Evolutionary conservation across 2,888 invertebrate species (phyloP).

Genomic region (Clitarchus hookeri): DNA sequence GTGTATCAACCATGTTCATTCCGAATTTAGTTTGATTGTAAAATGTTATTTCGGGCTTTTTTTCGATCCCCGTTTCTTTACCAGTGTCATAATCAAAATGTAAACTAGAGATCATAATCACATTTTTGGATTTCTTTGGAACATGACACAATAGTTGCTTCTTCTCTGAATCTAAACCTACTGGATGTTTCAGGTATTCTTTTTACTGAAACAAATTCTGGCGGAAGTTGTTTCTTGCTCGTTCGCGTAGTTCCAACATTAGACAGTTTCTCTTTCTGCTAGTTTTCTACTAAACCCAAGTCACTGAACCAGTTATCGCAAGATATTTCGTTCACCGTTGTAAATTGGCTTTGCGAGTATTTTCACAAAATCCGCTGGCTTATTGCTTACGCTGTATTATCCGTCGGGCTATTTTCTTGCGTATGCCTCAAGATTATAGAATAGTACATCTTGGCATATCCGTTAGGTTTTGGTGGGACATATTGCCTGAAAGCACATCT

Average conservation of each 20-base stretch:
- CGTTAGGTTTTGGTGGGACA: background rate
- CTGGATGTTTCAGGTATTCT: too few species aligned
- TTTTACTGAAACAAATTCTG: background rate
- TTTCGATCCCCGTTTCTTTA: background rate
- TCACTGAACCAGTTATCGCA: background rate
- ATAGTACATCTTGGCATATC: background rate
- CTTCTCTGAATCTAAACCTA: background rate
- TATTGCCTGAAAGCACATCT: background rate
- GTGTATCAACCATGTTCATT: background rate
- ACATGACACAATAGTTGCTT: background rate
- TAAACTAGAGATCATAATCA: background rate
- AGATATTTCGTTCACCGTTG: background rate
- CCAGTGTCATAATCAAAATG: background rate
- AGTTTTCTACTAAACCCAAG: background rate
- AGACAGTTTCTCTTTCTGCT: conserved; percentile 2
- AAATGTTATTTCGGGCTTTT: background rate
- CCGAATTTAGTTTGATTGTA: background rate
- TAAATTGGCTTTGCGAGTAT: background rate
- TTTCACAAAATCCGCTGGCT: conserved; percentile 11
- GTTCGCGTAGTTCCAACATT: background rate
- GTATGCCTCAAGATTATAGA: background rate
- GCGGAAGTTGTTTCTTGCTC: background rate
- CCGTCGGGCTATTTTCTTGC: background rate
- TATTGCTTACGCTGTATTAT: background rate
- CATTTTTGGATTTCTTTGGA: background rate